These are phyloP conservation scores for Bedellia somnulentella DNA, from an alignment of 2,888 invertebrate genomes.

Conservation along the genomic window DNA sequence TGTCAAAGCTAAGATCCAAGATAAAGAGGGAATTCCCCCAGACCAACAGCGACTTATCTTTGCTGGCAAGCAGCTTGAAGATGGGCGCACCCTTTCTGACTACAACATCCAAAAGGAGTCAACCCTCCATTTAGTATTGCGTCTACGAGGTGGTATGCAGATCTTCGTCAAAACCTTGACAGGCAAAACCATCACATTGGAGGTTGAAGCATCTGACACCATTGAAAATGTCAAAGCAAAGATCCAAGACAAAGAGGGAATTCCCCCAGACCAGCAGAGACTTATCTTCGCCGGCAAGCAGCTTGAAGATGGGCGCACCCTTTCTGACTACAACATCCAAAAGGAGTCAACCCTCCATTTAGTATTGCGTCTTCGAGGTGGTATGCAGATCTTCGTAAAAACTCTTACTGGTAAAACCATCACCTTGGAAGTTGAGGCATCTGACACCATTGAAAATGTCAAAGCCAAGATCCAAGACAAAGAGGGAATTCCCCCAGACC, in stretches of 20 bases:
- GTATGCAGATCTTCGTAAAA: conserved; percentile 38
- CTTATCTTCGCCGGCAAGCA: conserved; percentile 41
- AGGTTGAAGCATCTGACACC: conserved; percentile 34
- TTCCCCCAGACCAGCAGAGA: conserved; percentile 38
- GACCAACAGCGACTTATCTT: conserved; percentile 37
- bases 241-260: conserved; percentile 40
- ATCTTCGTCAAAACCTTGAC: conserved; percentile 22
- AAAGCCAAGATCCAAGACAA: conserved; percentile 39
- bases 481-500: conserved; percentile 35
- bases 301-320: conserved; percentile 34
- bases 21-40: conserved; percentile 37
- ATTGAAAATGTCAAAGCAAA: conserved; percentile 43
- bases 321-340: conserved; percentile 40
- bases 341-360: conserved; percentile 38
- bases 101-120: conserved; percentile 41
- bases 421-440: conserved; percentile 29
- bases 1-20: conserved; percentile 38
- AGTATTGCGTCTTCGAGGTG: conserved; percentile 32
- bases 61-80: conserved; percentile 34
- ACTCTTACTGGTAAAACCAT: conserved; percentile 33
- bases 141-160: conserved; percentile 25
- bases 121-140: conserved; percentile 28
- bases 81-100: conserved; percentile 33
- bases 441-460: conserved; percentile 33
- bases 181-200: conserved; percentile 37